Percentiles rank a stretch among this genome's conserved stretches.
These are phyloP conservation scores for Uropsilus gracilis DNA, from an alignment of 2,113 vertebrate genomes.

Conservation along the genomic window DNA sequence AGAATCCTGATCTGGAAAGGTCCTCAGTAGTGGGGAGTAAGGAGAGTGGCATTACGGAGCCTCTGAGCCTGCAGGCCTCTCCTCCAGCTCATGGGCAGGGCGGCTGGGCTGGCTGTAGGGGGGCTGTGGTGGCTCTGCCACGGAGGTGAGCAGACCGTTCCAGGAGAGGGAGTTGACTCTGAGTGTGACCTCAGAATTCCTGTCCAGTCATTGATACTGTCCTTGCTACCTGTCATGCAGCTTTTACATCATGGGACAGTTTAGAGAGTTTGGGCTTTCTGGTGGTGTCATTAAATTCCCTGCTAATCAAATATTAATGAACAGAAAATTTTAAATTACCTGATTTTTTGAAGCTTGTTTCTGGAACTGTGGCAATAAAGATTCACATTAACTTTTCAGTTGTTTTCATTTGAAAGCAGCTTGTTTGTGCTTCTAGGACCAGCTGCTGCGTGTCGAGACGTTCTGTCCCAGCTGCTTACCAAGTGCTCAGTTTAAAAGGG, in stretches of 20 bases:
- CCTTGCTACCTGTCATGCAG: not conserved
- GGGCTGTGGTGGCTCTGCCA: too few species aligned
- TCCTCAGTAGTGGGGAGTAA: not conserved
- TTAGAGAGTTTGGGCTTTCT: slow-evolving; percentile 36
- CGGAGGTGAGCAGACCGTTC: too few species aligned
- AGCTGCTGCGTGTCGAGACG: not conserved
- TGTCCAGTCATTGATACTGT: not conserved
- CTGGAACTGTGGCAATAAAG: not conserved
- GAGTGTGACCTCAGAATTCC: not conserved
- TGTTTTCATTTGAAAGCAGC: not conserved
- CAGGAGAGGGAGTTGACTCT: not conserved
- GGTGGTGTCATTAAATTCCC: slow-evolving; percentile 1
- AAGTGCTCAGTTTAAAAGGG: not conserved
- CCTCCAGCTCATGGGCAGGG: too few species aligned
- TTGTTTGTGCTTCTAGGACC: not conserved
- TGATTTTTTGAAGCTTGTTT: slow-evolving; percentile 5
- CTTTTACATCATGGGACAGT: not conserved
- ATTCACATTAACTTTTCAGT: not conserved
- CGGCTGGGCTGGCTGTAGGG: too few species aligned
- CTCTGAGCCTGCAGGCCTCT: rapidly evolving
- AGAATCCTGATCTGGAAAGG: not conserved
- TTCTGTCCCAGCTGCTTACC: not conserved
- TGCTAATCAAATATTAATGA: not conserved
- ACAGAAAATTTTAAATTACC: not conserved
- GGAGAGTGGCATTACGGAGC: not conserved